Evolutionary conservation across 2,797 vertebrate species (phyloP), one percentile per base, ranked within the genome.

Genomic region (Paedocypris micromegethes): DNA sequence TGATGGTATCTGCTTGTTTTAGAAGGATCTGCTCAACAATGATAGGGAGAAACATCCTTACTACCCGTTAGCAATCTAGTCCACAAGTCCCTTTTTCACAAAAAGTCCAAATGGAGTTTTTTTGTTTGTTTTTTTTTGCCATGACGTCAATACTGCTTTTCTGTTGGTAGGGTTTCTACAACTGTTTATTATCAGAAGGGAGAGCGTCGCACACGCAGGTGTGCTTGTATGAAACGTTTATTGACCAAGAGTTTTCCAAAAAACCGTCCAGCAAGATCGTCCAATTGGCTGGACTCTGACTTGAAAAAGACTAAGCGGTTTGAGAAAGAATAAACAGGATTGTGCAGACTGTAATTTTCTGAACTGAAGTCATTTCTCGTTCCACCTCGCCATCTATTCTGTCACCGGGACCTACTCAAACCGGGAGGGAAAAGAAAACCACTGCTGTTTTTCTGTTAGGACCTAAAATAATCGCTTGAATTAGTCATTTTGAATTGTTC

Each of bases 281-380:
- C 70, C 41, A 81, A 82, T 75, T 81, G 44, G 62, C 69, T 8
- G 38, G 64, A 75, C 70, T 68, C 72, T 68, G 69, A 78, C 72
- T 39, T 68, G 66, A 64, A 75, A 71, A 68, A 37, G 71, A 73
- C 64, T 59, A 73, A 57, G 64, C 52, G 64, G 59, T 79, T 66
- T 75, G 68, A 70, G 7, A 40, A 67, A 77, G 76, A 79, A 77
- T 80, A 78, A 82, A 82, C 76, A 49, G 70, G 58, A 65, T 72
- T 70, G 57, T 57, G 50, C 9, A 52, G 75, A 74, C 78, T 86
- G 77, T 87, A 74, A 86, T 88, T 87, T 85, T 72, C 76, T 50
- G 57, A 64, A 43, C 2, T 68, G 64, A 64, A 70, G 71, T 76
- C 76, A 75, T 77, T 82, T 76, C 69, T 40, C 76, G 79, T 83